These are phyloP conservation scores for Oncopodura yosiiana DNA, from an alignment of 1,140 invertebrate genomes.

Conservation along the genomic window DNA sequence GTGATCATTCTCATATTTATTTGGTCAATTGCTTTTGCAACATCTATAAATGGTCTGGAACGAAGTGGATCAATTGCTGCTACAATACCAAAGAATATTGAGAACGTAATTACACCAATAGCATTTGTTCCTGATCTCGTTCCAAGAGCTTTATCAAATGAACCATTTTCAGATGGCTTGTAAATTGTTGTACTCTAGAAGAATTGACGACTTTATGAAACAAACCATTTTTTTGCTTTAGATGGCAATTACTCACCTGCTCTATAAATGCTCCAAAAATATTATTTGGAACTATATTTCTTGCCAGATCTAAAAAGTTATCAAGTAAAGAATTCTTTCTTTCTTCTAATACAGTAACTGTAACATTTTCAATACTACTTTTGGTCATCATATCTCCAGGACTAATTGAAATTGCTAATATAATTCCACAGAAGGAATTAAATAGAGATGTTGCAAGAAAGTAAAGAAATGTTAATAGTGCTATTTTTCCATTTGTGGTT, in stretches of 20 bases:
- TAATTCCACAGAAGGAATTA: slow-evolving; percentile 64
- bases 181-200: no score
- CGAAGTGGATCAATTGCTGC: slow-evolving; percentile 59
- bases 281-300: slow-evolving; percentile 80
- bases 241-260: no score
- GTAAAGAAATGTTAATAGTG: slow-evolving; percentile 62
- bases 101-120: slow-evolving; percentile 77
- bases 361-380: slow-evolving; percentile 40
- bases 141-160: neutral
- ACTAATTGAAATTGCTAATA: slow-evolving; percentile 62
- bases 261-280: slow-evolving; percentile 77
- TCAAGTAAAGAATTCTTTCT: slow-evolving; percentile 61
- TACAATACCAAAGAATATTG: slow-evolving; percentile 73
- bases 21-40: slow-evolving; percentile 69
- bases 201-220: no score
- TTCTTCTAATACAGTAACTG: slow-evolving; percentile 40
- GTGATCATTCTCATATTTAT: slow-evolving; percentile 81
- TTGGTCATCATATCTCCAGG: slow-evolving; percentile 62
- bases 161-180: no score
- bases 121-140: slow-evolving; percentile 62
- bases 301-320: slow-evolving; percentile 71
- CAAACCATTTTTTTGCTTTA: no score
- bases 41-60: slow-evolving; percentile 44
- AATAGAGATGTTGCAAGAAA: slow-evolving; percentile 69
- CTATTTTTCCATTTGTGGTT: slow-evolving; percentile 72